Base-by-base conservation (phyloP, 2,113 vertebrate species). In the Phrynosoma platyrhinos region DNA sequence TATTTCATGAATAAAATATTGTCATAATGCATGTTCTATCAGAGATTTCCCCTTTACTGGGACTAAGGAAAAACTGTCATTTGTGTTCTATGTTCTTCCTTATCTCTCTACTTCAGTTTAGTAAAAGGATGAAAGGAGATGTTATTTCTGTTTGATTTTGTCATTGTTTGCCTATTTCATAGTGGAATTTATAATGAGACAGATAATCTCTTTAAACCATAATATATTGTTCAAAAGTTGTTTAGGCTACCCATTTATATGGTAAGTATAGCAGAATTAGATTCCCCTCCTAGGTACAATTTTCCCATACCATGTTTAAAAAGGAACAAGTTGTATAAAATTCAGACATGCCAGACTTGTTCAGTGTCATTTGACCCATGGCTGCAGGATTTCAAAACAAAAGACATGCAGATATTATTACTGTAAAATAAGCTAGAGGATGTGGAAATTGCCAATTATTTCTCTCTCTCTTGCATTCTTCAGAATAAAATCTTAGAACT, bases 1-100 rank as follows among this genome's bases (percentile, higher is more conserved):
- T 91, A 92, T 72, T 91, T 95, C 89, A 94, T 95, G 90, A 75
- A 76, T 68, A n/a, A 89, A 88, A 80, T 2, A 55, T 4, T 92
- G 89, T 90, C 92, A 92, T 88, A 64, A 30, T 27, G 90, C 91
- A 89, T 83, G 92, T 87, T 91, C 81, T 84, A 89, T 89, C 88
- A 84, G 30, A 79, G 86, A 69, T 80, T 64, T 85, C 40, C 21
- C 32, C 86, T 68, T 36, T 52, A 71, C 58, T 0, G 2, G 87
- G 66, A 82, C 47, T 2, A 87, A 93, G 76, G 90, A 91, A 88
- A 89, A 94, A 74, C 86, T 92, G 91, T 84, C 82, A 1, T 64
- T 72, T 71, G 32, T 79, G 52, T n/a, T 32, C 1, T 0, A 40
- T 74, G 87, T 89, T 88, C 86, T 81, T 30, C 27, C 87, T 90